Percentiles rank a stretch among this genome's conserved stretches.
These are phyloP conservation scores for Choreutis nemorana DNA, from an alignment of 2,888 invertebrate species.

Conservation along the genomic window DNA sequence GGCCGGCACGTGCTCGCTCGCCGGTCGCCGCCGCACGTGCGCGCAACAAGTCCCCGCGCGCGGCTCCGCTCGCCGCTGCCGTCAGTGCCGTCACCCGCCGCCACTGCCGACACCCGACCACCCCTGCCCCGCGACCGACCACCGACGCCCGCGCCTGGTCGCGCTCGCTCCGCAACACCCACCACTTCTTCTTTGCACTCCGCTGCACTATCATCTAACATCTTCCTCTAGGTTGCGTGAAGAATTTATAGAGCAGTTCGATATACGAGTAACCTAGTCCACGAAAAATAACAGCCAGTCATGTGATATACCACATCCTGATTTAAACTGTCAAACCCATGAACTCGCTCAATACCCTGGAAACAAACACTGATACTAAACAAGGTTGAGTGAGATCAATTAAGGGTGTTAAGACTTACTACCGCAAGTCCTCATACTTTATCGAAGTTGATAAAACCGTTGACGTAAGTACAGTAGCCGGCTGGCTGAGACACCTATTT, in stretches of 20 bases:
- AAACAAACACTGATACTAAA: too few relatives aligned
- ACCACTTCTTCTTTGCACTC: not conserved
- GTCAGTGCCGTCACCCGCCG: conserved; percentile 21
- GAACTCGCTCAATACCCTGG: too few relatives aligned
- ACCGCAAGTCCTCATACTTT: too few relatives aligned
- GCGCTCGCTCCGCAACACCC: not conserved
- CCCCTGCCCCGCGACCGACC: conserved; percentile 15
- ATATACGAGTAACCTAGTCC: not conserved
- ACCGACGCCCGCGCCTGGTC: conserved; percentile 13
- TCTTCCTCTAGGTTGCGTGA: not conserved
- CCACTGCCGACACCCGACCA: conserved; percentile 17
- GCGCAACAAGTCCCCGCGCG: conserved; percentile 8
- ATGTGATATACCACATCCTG: too few relatives aligned
- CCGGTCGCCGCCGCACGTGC: conserved; percentile 18
- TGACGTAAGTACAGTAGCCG: too few relatives aligned
- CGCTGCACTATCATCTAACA: not conserved
- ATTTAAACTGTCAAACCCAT: too few relatives aligned
- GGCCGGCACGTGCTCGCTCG: conserved; percentile 23
- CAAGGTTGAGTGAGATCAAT: too few relatives aligned
- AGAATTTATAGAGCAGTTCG: not conserved
- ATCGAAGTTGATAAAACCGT: too few relatives aligned
- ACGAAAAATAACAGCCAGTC: not conserved
- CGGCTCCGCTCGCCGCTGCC: conserved; percentile 17
- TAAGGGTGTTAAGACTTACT: too few relatives aligned
- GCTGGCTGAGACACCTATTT: too few relatives aligned